Evolutionary conservation across 64 coral and sea anemone species (phyloP).

Genomic region (Anthopleura sola): DNA sequence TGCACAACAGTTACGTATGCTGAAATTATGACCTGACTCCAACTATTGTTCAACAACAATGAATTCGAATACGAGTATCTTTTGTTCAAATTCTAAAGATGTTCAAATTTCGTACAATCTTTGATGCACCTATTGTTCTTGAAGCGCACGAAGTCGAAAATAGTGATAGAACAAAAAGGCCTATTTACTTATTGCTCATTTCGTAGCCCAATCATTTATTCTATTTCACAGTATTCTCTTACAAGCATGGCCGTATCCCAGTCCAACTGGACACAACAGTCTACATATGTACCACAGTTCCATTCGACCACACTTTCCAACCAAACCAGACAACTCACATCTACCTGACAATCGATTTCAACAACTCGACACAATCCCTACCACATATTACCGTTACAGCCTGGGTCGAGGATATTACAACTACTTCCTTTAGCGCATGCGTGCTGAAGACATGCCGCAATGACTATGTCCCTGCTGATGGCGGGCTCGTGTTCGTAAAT

Average conservation of each 20-base stretch:
- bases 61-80: too few species aligned
- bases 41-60: too few species aligned
- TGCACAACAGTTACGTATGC: too few species aligned
- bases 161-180: too few species aligned
- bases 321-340: slow-evolving; percentile 14
- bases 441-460: slow-evolving; percentile 47
- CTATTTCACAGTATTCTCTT: neutral
- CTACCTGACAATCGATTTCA: slow-evolving; percentile 33
- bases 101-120: too few species aligned
- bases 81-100: too few species aligned
- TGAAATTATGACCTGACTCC: too few species aligned
- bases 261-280: neutral
- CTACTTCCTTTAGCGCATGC: slow-evolving; percentile 48
- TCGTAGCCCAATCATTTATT: too few species aligned
- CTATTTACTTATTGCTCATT: too few species aligned
- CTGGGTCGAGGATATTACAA: slow-evolving; percentile 64
- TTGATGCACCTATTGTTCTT: too few species aligned
- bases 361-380: slow-evolving; percentile 41
- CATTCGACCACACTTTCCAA: slow-evolving; percentile 31
- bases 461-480: slow-evolving; percentile 45
- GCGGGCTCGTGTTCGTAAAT: slow-evolving; percentile 44
- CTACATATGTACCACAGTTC: slow-evolving; percentile 11
- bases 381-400: slow-evolving; percentile 52
- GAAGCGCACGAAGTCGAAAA: too few species aligned
- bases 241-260: slow-evolving; percentile 12